These are phyloP conservation scores for Panurus biarmicus DNA, from an alignment of 2,113 vertebrate species.

Conservation along the genomic window DNA sequence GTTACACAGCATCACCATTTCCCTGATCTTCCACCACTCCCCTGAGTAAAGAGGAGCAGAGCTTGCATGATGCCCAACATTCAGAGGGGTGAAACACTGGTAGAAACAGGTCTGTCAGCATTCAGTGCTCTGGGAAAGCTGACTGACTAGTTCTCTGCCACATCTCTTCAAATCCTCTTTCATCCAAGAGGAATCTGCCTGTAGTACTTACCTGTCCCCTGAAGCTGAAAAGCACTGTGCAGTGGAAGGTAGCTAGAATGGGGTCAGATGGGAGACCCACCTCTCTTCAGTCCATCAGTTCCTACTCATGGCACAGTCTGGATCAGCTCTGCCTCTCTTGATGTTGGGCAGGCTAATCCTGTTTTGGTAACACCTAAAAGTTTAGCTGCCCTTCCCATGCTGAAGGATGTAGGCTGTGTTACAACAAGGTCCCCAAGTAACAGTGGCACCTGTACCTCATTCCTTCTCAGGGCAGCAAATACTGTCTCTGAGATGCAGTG, in stretches of 20 bases:
- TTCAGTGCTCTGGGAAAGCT: background rate
- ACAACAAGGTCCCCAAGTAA: background rate
- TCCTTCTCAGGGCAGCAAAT: background rate
- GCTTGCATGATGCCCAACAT: background rate
- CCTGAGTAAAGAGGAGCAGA: background rate
- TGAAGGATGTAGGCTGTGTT: background rate
- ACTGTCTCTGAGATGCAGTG: rapidly evolving
- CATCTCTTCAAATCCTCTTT: background rate
- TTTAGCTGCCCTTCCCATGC: background rate
- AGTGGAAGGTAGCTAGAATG: background rate
- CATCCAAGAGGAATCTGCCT: background rate
- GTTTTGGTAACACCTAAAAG: background rate
- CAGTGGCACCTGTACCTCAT: background rate
- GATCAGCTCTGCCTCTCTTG: background rate
- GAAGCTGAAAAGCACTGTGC: background rate
- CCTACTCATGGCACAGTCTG: background rate
- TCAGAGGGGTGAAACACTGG: background rate
- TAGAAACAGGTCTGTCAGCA: background rate
- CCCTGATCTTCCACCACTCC: background rate
- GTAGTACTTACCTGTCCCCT: background rate
- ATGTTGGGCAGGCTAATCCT: rapidly evolving
- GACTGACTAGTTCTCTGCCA: background rate
- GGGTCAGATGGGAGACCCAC: background rate
- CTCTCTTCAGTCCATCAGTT: background rate
- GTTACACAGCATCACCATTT: background rate